Base-by-base conservation (phyloP, 1,140 invertebrate genomes). In the Calosoma granatense region DNA sequence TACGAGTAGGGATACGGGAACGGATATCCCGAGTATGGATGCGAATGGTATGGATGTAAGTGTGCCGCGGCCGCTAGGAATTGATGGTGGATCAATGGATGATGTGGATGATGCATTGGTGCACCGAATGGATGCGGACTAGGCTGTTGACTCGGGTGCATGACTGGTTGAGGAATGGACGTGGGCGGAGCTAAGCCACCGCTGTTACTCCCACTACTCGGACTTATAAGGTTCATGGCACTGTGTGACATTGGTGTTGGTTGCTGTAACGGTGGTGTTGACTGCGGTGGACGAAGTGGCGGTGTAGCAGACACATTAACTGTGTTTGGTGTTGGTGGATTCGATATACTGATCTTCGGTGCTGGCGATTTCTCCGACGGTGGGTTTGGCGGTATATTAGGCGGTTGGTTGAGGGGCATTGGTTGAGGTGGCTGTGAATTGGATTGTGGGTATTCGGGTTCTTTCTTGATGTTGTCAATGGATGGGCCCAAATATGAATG, bases 401-500 rank as follows among this genome's bases (percentile, higher is more conserved):
- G 36, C 41, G 52, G 51, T 30, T 56, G 64, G 53, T 55, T 64
- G 61, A 11, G 64, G 59, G 1, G 66, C 63, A 60, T 64, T 67
- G 6, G 59, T 59, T 21, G 64, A 2, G 62, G 60, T 6, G 65
- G 59, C 12, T 60, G 59, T 19, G 61, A 53, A 2, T 55, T 74
- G 75, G 69, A 74, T 77, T 56, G 74, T 70, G 59, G 72, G 65
- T 67, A 47, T 15, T 67, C 58, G 47, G 83, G 84, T 70, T 88
- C 86, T 60, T 86, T 87, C 63, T 88, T 88, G 53, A 88, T 87
- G 64, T 81, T 83, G 20, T 86, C 83, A 58, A 83, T 71, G 64
- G 77, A 78, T 23, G 81, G 80, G 1, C 81, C 80, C 19, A 47
- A 17, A 47, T 47, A 47, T 47, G 41, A 47, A 17, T 47, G 41